Conservation (phyloP, 2,888 invertebrate species). For the Suillia variegata region DNA sequence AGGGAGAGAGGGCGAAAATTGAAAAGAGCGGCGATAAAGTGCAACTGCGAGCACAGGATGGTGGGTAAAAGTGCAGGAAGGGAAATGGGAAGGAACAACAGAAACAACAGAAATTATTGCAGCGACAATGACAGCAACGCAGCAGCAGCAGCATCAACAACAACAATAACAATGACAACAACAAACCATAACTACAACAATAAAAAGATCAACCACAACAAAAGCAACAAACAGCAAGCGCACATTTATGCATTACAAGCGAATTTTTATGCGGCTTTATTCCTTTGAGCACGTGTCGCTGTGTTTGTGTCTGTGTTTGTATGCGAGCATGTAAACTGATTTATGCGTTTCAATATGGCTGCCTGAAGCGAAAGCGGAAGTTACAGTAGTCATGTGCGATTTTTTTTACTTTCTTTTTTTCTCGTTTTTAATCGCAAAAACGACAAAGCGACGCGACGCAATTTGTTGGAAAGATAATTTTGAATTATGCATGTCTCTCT, state of each 20-base stretch:
- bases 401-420: not conserved
- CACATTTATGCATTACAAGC: not conserved
- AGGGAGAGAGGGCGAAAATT: no score
- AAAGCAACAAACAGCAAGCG: not conserved
- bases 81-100: no score
- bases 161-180: no score
- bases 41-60: no score
- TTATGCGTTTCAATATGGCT: conserved; percentile 4
- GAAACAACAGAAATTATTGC: no score
- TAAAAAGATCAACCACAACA: not conserved
- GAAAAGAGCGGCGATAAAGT: no score
- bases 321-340: not conserved
- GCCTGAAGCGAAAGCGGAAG: not conserved
- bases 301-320: no score
- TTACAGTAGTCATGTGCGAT: not conserved
- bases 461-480: conserved; percentile 1
- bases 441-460: not conserved
- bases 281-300: no score
- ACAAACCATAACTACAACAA: not conserved
- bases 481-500: not conserved
- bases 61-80: no score
- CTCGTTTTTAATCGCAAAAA: not conserved
- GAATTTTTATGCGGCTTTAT: no score
- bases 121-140: no score
- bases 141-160: no score